phyloP scores from a whole-genome alignment of 2,797 vertebrate genomes.

The Tragopan temminckii region DNA sequence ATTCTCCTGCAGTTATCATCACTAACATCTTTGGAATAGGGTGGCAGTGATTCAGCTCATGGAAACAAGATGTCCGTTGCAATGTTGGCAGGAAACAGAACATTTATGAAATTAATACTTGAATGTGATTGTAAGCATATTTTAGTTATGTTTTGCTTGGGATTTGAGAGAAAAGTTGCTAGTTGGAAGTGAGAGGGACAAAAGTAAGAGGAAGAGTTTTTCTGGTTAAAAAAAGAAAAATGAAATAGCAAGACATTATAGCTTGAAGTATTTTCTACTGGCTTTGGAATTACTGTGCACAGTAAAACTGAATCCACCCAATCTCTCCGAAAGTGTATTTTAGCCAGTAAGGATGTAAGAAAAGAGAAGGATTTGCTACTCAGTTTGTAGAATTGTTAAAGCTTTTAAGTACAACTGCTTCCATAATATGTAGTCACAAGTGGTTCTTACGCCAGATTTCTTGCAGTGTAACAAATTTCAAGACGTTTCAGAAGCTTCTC shows the following conservation, averaged over 20 bases:
- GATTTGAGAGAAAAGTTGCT: not conserved
- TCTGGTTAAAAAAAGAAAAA: accelerated
- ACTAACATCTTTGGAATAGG: not conserved
- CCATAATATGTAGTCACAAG: not conserved
- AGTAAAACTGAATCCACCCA: not conserved
- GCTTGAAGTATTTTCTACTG: not conserved
- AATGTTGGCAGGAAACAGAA: not conserved
- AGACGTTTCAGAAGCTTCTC: not conserved
- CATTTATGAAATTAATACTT: not conserved
- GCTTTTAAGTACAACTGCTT: not conserved
- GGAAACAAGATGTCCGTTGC: not conserved
- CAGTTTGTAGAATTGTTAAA: conserved; percentile 8
- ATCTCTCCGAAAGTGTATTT: not conserved
- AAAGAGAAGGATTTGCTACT: not conserved
- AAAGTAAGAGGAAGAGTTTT: not conserved
- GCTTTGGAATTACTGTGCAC: not conserved
- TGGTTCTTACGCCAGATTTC: not conserved
- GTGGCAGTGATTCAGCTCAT: not conserved
- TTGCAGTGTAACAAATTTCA: not conserved
- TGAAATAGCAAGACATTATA: not conserved
- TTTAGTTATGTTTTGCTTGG: not conserved
- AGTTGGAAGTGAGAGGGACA: not conserved
- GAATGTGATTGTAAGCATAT: not conserved
- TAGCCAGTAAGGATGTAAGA: not conserved
- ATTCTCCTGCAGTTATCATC: not conserved